Evolutionary conservation across 2,113 vertebrate genomes (phyloP).

Genomic region (Gambusia holbrooki): DNA sequence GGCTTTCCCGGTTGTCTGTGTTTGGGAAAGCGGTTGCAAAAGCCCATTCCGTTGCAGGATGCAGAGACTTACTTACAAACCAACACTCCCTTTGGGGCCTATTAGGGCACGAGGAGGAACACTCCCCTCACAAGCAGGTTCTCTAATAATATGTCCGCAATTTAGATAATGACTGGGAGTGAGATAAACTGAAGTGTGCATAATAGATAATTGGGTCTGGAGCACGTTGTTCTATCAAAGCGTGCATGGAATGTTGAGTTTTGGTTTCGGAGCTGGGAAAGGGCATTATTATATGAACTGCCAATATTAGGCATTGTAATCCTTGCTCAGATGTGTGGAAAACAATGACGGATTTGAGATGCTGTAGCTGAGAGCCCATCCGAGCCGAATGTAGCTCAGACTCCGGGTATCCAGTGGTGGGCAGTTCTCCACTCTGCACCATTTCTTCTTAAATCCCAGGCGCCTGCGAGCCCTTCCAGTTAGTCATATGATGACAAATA

Average conservation of each 20-base stretch:
- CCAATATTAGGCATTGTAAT: slow-evolving; percentile 63
- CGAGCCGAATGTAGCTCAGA: slow-evolving; percentile 44
- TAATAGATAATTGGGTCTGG: slow-evolving; percentile 96
- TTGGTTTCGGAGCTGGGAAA: slow-evolving; percentile 41
- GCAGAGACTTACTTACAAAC: slow-evolving; percentile 93
- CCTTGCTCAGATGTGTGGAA: slow-evolving; percentile 30
- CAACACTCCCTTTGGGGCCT: slow-evolving; percentile 90
- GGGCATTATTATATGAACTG: slow-evolving; percentile 54
- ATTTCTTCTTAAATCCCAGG: slow-evolving; percentile 43
- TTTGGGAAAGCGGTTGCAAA: slow-evolving; percentile 71
- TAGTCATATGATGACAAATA: slow-evolving; percentile 72
- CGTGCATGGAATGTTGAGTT: slow-evolving; percentile 55
- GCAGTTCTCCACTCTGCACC: slow-evolving; percentile 35
- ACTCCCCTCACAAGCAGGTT: slow-evolving; percentile 79
- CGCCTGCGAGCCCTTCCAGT: slow-evolving; percentile 61
- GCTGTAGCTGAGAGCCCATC: slow-evolving; percentile 28
- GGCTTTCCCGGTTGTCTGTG: slow-evolving; percentile 45
- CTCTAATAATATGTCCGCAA: slow-evolving; percentile 95
- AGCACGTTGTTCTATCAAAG: slow-evolving; percentile 79
- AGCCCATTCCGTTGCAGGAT: slow-evolving; percentile 87
- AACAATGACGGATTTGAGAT: slow-evolving; percentile 50
- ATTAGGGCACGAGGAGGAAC: slow-evolving; percentile 86
- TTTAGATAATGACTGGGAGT: slow-evolving; percentile 99
- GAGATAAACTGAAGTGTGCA: slow-evolving; percentile 97
- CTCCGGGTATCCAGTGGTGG: slow-evolving; percentile 27